phyloP scores from a whole-genome alignment of 2,113 vertebrate genomes.

The Corythornis cristatus region DNA sequence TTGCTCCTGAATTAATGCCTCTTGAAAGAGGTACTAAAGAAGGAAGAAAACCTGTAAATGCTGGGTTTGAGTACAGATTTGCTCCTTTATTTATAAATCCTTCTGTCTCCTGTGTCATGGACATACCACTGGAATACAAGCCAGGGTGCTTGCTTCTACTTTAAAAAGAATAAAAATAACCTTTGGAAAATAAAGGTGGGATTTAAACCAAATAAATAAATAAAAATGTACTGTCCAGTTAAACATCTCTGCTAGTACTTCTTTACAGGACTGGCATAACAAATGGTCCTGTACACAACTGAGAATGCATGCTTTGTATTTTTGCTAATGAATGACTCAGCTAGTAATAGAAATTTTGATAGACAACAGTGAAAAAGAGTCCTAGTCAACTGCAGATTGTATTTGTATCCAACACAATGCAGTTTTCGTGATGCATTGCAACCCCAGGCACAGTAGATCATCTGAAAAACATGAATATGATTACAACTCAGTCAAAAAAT shows the following conservation, averaged over 20 bases:
- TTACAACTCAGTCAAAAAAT: constrained; percentile 1
- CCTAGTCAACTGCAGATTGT: constrained; percentile 24
- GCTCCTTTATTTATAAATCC: background rate
- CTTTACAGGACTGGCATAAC: background rate
- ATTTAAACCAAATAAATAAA: background rate
- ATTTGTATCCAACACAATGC: constrained; percentile 21
- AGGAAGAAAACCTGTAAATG: background rate
- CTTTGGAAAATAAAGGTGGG: background rate
- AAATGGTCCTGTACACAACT: background rate
- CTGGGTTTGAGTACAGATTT: background rate
- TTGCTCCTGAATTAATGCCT: background rate
- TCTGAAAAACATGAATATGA: background rate
- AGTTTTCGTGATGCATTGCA: constrained; percentile 19
- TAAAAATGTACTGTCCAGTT: background rate
- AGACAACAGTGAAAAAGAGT: background rate
- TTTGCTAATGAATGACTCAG: constrained; percentile 54
- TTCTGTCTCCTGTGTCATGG: background rate
- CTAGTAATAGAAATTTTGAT: constrained; percentile 62
- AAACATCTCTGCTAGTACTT: background rate
- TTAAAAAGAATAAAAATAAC: background rate
- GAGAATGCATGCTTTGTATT: background rate
- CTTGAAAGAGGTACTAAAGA: background rate
- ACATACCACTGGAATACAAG: background rate
- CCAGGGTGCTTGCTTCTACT: background rate
- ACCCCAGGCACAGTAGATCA: background rate